Evolutionary conservation across 2,888 invertebrate genomes (phyloP), one percentile per base, ranked within the genome.

Genomic region (Melieria crassipennis): DNA sequence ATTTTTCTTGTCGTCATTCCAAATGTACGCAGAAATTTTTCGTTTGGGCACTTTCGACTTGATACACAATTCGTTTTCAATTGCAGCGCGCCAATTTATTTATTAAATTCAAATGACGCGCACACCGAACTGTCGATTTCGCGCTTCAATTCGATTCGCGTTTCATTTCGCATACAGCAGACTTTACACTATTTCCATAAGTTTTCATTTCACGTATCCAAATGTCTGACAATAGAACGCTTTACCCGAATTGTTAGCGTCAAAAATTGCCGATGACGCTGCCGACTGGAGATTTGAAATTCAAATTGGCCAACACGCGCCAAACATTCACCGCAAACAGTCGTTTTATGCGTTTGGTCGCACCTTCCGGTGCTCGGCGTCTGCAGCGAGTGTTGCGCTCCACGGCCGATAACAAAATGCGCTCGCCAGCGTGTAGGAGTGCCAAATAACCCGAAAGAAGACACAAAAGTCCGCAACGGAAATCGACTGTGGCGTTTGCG

Each of bases 401-500:
- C n/a, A 50, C 52, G 60, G 50, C 11, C 60, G 42, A 67, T 11
- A 58, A 50, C 67, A 61, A 67, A 60, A 45, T 67, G 67, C 61
- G 30, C 30, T 30, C 30, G 30, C 2, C 30, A 30, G 30, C 30
- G 30, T 30, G 30, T 2, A 30, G 30, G 30, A 30, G 30, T 30
- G 30, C 30, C 30, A 30, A 30, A 3, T 30, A 30, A 30, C 30
- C 30, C 30, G 30, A 30, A 30, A 30, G 30, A 30, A 30, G 30
- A 30, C 30, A 30, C 30, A 30, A 30, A 30, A 30, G 30, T 30
- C 30, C 30, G 30, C 30, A 30, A 30, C 30, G 30, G 61, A 58
- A 60, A 60, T 52, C 61, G 67, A 50, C 43, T 42, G n/a, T 42
- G 9, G 45, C 52, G 60, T 43, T n/a, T 52, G 42, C 58, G 16